Base-by-base conservation (phyloP, 1,140 invertebrate genomes). In the Brachionus plicatilis region DNA sequence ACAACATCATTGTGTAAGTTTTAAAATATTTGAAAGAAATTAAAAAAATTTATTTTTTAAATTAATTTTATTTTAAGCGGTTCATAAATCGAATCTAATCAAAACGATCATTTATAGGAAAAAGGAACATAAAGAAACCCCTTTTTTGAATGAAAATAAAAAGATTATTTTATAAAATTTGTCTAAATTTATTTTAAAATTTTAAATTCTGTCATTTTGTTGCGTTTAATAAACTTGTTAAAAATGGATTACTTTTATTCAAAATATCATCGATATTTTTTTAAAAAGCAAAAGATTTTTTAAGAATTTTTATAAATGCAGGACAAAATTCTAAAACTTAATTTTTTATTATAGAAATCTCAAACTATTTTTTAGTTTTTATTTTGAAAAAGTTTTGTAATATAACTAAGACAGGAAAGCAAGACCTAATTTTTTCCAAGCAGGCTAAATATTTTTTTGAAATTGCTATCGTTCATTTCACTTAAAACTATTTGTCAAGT, bases 1-100 rank as follows among this genome's bases (percentile, higher is more conserved):
- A 99, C 91, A 99, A 99, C 90, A 99, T 99, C 89, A 99, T 99
- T 92, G 97, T 99, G 82, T 84, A 70, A 84, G 82, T 70, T 27
- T 24, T 5, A 70, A 17, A 24, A 7, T 20, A 2, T 37, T 6
- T 5, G 2, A 37, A 37, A 37, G 33, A 5, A 37, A 37, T 37
- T 7, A 6, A 37, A 37, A n/a, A 37, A 37, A 6, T 7, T 7
- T 37, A 6, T 37, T 37, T 7, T 37, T 37, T 6, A 1, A 5
- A 37, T 37, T 29, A 29, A 29, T 45, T 47, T 76, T 47, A 2
- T 50, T 53, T 76, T 53, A 27, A 82, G 79, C 33, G 79, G 79
- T 24, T 82, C 79, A 82, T 82, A 65, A 82, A 76, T 76, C 11
- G 66, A 29, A 43, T 68, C 33, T 20, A 27, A 27, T 60, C 17